These are phyloP conservation scores for Xanthia icteritia DNA, from an alignment of 2,888 invertebrate genomes.

Conservation along the genomic window DNA sequence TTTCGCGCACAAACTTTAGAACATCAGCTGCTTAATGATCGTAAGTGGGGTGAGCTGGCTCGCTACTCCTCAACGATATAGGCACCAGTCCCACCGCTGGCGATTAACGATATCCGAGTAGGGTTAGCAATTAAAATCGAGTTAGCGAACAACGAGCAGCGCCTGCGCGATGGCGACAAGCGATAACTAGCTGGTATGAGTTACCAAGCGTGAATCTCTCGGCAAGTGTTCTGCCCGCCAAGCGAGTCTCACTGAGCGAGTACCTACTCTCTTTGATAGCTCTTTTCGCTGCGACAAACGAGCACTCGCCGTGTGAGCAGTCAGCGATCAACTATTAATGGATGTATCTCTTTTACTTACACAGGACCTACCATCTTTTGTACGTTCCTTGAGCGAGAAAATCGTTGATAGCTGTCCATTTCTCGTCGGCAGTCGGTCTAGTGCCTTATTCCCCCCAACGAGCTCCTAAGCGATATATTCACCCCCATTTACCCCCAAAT, in stretches of 20 bases:
- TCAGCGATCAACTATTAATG: neutral
- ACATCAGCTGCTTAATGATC: slow-evolving; percentile 47
- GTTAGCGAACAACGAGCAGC: neutral
- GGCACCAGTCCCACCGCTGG: neutral
- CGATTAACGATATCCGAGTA: neutral
- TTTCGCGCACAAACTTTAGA: slow-evolving; percentile 9
- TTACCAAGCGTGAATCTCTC: neutral
- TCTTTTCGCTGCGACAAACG: neutral
- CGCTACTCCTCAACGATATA: slow-evolving; percentile 9
- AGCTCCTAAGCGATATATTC: slow-evolving; percentile 3
- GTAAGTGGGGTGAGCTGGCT: slow-evolving; percentile 13
- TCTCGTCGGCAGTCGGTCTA: no score
- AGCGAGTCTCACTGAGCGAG: neutral
- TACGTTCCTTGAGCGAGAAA: neutral
- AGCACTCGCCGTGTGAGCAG: no score
- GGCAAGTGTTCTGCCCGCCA: no score
- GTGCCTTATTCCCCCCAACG: slow-evolving; percentile 11
- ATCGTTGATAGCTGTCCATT: neutral
- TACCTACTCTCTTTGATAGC: neutral
- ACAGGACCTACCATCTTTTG: neutral
- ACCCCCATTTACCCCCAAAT: slow-evolving; percentile 23
- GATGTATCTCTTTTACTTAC: neutral
- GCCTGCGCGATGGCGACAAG: neutral
- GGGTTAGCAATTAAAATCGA: neutral
- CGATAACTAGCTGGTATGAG: neutral